Conservation (phyloP, 2,113 vertebrate species). For the Oncorhynchus nerka region DNA sequence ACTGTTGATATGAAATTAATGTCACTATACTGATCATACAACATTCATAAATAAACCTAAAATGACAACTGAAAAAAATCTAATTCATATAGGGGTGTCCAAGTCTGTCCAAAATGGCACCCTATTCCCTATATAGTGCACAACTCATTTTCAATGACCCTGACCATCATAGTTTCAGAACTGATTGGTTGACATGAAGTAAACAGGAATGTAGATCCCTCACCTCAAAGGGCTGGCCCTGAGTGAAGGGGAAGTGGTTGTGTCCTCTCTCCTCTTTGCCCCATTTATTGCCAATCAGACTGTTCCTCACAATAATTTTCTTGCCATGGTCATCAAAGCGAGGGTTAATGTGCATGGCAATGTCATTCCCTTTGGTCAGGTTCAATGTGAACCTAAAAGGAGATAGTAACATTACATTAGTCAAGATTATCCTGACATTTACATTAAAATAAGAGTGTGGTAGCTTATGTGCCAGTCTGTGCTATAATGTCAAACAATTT, state of each 20-base stretch:
- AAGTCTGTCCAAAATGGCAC: too few relatives aligned
- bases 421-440: background rate
- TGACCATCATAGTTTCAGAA: too few relatives aligned
- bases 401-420: background rate
- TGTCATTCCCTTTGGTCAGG: constrained; percentile 33
- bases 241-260: constrained; percentile 37
- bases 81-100: too few relatives aligned
- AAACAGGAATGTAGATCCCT: background rate
- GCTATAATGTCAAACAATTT: too few relatives aligned
- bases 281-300: constrained; percentile 30
- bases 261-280: constrained; percentile 43
- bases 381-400: constrained; percentile 42
- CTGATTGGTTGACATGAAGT: too few relatives aligned
- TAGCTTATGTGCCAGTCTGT: too few relatives aligned
- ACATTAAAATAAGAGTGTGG: too few relatives aligned
- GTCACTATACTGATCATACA: too few relatives aligned
- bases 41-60: too few relatives aligned
- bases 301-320: constrained; percentile 47
- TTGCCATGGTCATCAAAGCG: constrained; percentile 42
- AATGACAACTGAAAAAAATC: too few relatives aligned
- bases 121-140: too few relatives aligned
- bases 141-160: too few relatives aligned
- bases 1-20: background rate
- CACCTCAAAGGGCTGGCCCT: constrained; percentile 55
- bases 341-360: constrained; percentile 52